A percentile compares a stretch with the other conserved stretches of the same genome.
Conservation (phyloP, 2,113 vertebrate species). For the Aldabrachelys gigantea region DNA sequence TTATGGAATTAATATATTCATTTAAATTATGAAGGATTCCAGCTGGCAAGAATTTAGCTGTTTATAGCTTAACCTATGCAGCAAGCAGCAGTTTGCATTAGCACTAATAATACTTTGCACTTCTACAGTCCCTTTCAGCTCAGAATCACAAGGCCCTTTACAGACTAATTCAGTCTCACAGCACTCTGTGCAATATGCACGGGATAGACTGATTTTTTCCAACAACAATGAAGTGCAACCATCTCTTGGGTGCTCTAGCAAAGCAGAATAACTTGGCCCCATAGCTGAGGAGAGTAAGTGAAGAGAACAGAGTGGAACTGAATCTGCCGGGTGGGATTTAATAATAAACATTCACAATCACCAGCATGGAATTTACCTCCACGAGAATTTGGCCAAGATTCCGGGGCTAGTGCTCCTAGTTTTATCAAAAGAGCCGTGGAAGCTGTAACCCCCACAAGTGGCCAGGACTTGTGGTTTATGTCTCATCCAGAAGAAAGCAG, state of each 20-base stretch:
- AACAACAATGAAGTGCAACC: background rate
- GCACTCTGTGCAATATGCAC: background rate
- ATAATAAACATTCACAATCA: background rate
- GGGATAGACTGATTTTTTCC: background rate
- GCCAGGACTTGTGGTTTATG: background rate
- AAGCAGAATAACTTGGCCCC: background rate
- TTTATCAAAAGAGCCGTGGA: background rate
- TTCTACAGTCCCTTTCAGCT: background rate
- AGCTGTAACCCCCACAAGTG: background rate
- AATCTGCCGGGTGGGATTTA: background rate
- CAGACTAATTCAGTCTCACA: background rate
- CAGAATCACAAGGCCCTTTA: background rate
- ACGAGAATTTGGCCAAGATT: background rate
- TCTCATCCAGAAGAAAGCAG: background rate
- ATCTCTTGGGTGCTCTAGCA: background rate
- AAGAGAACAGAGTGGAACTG: background rate
- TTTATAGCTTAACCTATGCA: background rate
- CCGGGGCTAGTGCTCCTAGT: background rate
- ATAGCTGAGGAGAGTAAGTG: background rate
- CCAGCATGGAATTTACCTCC: background rate
- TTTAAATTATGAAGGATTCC: background rate
- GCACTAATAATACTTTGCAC: background rate
- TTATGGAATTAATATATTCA: background rate
- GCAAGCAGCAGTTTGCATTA: background rate
- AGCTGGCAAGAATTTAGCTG: background rate